Conservation (phyloP, 2,113 vertebrate species). For the Boulengeromyrus knoepffleri region DNA sequence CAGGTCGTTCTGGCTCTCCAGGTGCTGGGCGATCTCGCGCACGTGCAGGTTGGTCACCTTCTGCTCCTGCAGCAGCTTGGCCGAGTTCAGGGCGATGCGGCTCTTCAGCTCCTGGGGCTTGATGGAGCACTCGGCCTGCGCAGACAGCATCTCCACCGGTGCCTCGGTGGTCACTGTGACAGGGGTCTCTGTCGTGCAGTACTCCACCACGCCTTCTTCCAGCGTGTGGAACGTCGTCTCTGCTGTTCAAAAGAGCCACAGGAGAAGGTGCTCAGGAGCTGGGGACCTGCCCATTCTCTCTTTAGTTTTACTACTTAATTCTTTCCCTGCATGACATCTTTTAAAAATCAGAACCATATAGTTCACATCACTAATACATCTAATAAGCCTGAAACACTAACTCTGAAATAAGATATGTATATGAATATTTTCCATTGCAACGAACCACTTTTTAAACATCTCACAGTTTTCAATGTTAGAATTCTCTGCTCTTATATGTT, state of each 20-base stretch:
- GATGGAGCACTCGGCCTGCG: slow-evolving; percentile 62
- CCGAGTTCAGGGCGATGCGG: slow-evolving; percentile 89
- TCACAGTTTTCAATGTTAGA: neutral
- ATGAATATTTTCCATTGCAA: neutral
- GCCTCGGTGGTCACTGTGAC: slow-evolving; percentile 65
- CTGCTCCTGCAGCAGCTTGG: slow-evolving; percentile 92
- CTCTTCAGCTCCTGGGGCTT: slow-evolving; percentile 93
- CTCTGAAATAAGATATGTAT: neutral
- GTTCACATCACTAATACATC: neutral
- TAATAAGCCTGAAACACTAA: neutral
- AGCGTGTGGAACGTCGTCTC: slow-evolving; percentile 83
- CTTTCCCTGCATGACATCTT: neutral
- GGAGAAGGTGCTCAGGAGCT: neutral
- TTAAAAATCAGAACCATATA: neutral
- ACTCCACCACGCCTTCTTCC: slow-evolving; percentile 87
- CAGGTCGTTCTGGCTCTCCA: slow-evolving; percentile 90
- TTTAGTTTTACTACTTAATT: neutral
- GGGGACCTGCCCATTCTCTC: neutral
- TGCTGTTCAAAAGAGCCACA: slow-evolving; percentile 35
- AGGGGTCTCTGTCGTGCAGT: slow-evolving; percentile 81
- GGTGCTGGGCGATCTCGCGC: slow-evolving; percentile 88
- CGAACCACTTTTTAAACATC: neutral
- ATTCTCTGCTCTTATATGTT: neutral
- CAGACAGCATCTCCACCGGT: slow-evolving; percentile 75
- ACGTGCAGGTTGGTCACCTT: slow-evolving; percentile 89